A percentile compares a stretch with the other conserved stretches of the same genome.
Conservation (phyloP, 2,113 vertebrate species). For the Rhynchopsitta pachyrhyncha region DNA sequence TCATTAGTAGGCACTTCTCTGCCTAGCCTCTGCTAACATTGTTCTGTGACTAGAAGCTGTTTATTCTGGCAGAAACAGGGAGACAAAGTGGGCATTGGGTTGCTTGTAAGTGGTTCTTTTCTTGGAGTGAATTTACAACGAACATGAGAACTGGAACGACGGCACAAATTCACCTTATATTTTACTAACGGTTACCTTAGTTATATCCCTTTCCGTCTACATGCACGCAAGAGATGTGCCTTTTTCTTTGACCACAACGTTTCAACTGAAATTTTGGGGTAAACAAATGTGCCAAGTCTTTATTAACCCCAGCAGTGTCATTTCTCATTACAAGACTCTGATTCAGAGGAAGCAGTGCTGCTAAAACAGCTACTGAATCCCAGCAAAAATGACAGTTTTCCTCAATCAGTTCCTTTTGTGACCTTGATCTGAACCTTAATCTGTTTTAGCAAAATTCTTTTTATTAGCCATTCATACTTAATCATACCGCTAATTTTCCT, state of each 20-base stretch:
- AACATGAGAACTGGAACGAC: neutral
- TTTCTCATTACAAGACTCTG: constrained; percentile 70
- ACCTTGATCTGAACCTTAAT: constrained; percentile 81
- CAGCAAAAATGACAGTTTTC: constrained; percentile 70
- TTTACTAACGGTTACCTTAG: neutral
- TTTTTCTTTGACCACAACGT: constrained; percentile 38
- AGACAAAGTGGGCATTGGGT: neutral
- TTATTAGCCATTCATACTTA: constrained; percentile 73
- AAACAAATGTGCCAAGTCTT: constrained; percentile 62
- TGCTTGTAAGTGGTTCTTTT: neutral
- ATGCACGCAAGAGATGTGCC: constrained; percentile 38
- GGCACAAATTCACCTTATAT: neutral
- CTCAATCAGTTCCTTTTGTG: constrained; percentile 76
- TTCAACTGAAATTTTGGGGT: constrained; percentile 69
- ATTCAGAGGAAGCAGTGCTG: constrained; percentile 67
- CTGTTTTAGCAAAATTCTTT: constrained; percentile 76
- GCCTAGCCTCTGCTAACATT: neutral
- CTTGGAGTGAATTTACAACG: neutral
- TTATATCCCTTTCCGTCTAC: constrained; percentile 25
- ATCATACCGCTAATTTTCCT: constrained; percentile 72
- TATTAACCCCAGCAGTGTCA: constrained; percentile 76
- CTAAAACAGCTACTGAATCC: constrained; percentile 55
- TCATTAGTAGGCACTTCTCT: fast-evolving
- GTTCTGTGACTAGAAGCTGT: neutral
- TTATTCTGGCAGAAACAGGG: neutral